These are phyloP conservation scores for Dolichallabes microphthalmus DNA, from an alignment of 2,113 vertebrate species.

Conservation along the genomic window DNA sequence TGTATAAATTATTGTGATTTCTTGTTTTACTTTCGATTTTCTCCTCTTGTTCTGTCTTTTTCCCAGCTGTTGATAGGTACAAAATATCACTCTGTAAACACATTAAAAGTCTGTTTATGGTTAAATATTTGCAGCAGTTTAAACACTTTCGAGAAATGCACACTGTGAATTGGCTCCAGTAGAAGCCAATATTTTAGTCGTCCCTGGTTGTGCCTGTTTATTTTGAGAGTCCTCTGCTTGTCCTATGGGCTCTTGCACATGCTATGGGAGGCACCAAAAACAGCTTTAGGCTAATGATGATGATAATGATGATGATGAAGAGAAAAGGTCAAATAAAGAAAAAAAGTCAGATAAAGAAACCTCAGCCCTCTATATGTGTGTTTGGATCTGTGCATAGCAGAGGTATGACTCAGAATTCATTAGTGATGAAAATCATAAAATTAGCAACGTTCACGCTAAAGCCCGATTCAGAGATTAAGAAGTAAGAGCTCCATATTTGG, in stretches of 20 bases:
- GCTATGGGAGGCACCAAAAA: slow-evolving; percentile 18
- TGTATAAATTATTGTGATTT: background rate
- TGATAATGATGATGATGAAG: slow-evolving; percentile 11
- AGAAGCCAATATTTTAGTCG: slow-evolving; percentile 21
- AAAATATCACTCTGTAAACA: slow-evolving; percentile 50
- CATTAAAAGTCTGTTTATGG: slow-evolving; percentile 51
- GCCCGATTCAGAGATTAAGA: slow-evolving; percentile 17
- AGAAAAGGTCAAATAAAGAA: slow-evolving; percentile 42
- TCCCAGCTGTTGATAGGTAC: slow-evolving; percentile 41
- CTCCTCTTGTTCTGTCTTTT: slow-evolving; percentile 18
- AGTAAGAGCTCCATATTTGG: background rate
- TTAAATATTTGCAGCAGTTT: slow-evolving; percentile 43
- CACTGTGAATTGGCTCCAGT: slow-evolving; percentile 22
- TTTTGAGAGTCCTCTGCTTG: slow-evolving; percentile 35
- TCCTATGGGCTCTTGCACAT: slow-evolving; percentile 14
- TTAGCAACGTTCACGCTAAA: background rate
- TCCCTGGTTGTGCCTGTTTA: slow-evolving; percentile 46
- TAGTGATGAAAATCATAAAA: slow-evolving; percentile 16
- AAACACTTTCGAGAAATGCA: slow-evolving; percentile 50
- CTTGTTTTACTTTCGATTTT: background rate
- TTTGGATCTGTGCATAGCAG: slow-evolving; percentile 47
- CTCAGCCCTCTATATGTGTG: slow-evolving; percentile 29
- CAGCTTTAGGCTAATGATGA: slow-evolving; percentile 10
- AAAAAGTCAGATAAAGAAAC: slow-evolving; percentile 7
- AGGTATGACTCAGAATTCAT: slow-evolving; percentile 31